A percentile compares a stretch with the other conserved stretches of the same genome.
These are phyloP conservation scores for Spea hammondii DNA, from an alignment of 2,797 vertebrate species.

Conservation along the genomic window DNA sequence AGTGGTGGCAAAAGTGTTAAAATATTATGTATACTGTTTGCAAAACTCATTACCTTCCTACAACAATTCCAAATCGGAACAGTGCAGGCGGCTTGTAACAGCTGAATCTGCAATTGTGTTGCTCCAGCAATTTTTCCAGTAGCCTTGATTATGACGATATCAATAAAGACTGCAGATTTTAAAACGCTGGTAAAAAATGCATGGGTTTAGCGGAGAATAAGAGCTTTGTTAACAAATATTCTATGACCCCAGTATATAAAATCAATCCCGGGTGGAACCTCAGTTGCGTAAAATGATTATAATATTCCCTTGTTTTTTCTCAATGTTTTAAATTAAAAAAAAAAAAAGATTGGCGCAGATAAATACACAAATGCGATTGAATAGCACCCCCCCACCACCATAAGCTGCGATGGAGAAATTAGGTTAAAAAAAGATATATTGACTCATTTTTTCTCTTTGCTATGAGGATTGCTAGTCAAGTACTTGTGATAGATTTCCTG, in stretches of 20 bases:
- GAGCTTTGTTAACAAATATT: constrained; percentile 46
- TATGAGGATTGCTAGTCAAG: too few species aligned
- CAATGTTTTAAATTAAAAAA: too few species aligned
- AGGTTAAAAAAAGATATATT: too few species aligned
- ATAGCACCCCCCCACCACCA: too few species aligned
- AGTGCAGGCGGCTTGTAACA: constrained; percentile 44
- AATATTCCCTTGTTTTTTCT: too few species aligned
- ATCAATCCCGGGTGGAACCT: constrained; percentile 6
- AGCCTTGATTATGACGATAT: constrained; percentile 52
- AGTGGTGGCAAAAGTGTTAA: constrained; percentile 26
- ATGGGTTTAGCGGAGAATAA: constrained; percentile 33
- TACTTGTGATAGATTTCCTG: too few species aligned
- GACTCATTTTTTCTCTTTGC: too few species aligned
- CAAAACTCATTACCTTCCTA: constrained; percentile 50
- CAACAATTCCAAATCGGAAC: constrained; percentile 33
- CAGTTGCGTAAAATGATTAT: background rate
- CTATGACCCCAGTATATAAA: constrained; percentile 19
- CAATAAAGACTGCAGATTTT: constrained; percentile 51
- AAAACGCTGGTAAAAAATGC: constrained; percentile 24
- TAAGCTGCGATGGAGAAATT: too few species aligned
- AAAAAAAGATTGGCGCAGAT: too few species aligned
- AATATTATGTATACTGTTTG: constrained; percentile 11
- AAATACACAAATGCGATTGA: too few species aligned
- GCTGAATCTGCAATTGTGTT: constrained; percentile 52
- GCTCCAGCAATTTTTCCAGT: constrained; percentile 50